Evolutionary conservation across 2,113 vertebrate species (phyloP).

Genomic region (Phaethon lepturus): DNA sequence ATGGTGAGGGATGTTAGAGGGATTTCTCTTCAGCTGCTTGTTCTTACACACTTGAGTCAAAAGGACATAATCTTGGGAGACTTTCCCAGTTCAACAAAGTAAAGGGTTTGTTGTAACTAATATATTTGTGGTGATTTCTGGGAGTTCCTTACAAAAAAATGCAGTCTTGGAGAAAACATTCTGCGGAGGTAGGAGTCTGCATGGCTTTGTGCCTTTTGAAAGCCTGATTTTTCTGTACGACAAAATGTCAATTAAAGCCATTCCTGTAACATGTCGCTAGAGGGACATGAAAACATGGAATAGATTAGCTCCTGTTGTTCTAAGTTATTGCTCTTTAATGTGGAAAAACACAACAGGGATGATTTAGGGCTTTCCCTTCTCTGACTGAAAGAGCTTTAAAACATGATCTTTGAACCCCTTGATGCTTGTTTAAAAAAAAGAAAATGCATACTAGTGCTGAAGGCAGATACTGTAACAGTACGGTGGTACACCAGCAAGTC

Average conservation of each 20-base stretch:
- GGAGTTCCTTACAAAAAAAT: neutral
- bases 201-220: neutral
- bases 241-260: neutral
- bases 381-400: neutral
- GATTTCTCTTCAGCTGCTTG: neutral
- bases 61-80: neutral
- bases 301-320: slow-evolving; percentile 24
- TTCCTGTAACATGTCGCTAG: slow-evolving; percentile 1
- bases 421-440: neutral
- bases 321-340: slow-evolving; percentile 10
- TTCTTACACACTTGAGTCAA: neutral
- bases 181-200: neutral
- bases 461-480: neutral
- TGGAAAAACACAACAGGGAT: neutral
- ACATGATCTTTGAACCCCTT: neutral
- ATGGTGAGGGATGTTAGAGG: neutral
- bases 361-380: neutral
- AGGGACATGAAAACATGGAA: slow-evolving; percentile 3
- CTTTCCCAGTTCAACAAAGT: neutral
- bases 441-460: neutral
- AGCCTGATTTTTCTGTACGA: neutral
- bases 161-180: neutral
- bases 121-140: neutral
- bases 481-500: neutral
- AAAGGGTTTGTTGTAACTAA: neutral